phyloP scores from a whole-genome alignment of 2,113 vertebrate species.

The Rhinolophus sinicus region DNA sequence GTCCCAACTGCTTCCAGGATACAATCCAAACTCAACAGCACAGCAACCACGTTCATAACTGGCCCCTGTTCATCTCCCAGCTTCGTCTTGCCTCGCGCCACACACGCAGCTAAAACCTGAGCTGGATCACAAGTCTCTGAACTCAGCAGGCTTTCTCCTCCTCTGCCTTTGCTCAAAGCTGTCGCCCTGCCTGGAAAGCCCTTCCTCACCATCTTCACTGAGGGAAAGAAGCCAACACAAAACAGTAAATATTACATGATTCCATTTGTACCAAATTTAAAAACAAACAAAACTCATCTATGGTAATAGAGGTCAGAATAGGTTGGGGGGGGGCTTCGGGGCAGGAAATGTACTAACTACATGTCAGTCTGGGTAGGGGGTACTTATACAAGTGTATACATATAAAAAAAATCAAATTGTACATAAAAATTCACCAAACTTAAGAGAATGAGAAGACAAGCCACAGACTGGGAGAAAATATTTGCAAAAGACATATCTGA shows the following conservation, averaged over 20 bases:
- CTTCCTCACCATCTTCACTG: neutral
- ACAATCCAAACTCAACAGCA: neutral
- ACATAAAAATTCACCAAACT: conserved; percentile 32
- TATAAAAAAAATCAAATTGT: neutral
- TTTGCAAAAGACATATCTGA: neutral
- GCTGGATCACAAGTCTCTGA: neutral
- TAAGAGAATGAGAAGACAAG: neutral
- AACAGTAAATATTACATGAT: neutral
- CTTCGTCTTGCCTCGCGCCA: neutral
- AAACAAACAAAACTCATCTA: neutral
- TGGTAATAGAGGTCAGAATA: neutral
- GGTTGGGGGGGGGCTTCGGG: neutral
- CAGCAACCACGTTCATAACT: neutral
- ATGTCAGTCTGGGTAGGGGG: neutral
- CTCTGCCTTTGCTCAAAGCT: neutral
- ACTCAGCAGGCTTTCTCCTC: neutral
- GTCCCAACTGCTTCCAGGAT: neutral
- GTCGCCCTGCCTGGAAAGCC: neutral
- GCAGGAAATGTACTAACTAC: neutral
- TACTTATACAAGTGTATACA: neutral
- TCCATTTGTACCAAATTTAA: neutral
- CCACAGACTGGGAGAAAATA: neutral
- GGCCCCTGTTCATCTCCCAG: neutral
- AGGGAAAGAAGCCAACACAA: neutral
- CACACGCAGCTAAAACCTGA: neutral